phyloP scores from a whole-genome alignment of 2,888 invertebrate species.

The Leptinotarsa juncta region DNA sequence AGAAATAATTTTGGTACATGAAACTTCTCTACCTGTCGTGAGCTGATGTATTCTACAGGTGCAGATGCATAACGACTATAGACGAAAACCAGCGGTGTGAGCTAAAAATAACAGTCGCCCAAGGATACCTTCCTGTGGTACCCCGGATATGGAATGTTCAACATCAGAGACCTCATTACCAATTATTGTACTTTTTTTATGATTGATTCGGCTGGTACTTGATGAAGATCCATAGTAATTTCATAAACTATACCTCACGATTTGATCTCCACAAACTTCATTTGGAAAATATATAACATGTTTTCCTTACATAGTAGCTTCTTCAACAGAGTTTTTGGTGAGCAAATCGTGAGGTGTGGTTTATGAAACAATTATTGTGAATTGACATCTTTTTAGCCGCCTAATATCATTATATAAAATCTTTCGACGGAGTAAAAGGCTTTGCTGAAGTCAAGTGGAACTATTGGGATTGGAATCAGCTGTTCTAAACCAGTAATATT shows the following conservation, averaged over 20 bases:
- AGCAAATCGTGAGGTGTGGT: too few species aligned
- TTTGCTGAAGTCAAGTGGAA: constrained; percentile 17
- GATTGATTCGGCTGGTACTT: too few species aligned
- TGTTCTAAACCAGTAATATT: constrained; percentile 21
- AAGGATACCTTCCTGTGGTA: not conserved
- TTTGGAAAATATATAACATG: too few species aligned
- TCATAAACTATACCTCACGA: too few species aligned
- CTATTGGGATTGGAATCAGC: constrained; percentile 10
- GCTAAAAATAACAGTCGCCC: not conserved
- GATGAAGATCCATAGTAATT: too few species aligned
- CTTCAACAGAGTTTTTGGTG: too few species aligned
- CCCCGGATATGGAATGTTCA: not conserved
- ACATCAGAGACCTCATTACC: not conserved
- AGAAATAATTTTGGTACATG: not conserved
- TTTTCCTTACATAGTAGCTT: too few species aligned
- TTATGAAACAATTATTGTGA: too few species aligned
- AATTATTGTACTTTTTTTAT: not conserved
- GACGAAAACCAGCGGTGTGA: too few species aligned
- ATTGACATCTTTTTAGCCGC: not conserved
- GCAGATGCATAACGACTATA: not conserved
- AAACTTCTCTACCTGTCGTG: not conserved
- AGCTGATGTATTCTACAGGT: constrained; percentile 10
- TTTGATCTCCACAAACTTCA: too few species aligned
- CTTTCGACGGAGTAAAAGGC: constrained; percentile 11
- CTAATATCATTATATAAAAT: not conserved